Percentiles rank a stretch among this genome's conserved stretches.
These are phyloP conservation scores for Genyomyrus donnyi DNA, from an alignment of 2,113 vertebrate species.

Conservation along the genomic window DNA sequence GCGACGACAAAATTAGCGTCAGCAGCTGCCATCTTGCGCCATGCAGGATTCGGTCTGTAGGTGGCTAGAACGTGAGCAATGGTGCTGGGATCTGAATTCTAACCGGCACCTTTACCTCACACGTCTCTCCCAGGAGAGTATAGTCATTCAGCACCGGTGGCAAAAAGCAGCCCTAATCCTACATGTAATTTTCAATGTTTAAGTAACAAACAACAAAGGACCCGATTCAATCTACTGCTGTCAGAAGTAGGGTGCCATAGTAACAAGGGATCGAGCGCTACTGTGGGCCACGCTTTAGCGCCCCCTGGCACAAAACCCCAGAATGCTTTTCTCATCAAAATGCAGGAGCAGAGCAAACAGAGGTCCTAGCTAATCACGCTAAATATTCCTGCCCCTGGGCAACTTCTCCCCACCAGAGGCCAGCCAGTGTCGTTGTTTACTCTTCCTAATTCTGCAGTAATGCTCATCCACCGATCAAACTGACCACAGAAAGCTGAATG, in stretches of 20 bases:
- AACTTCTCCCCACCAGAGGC: neutral
- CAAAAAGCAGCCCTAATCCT: neutral
- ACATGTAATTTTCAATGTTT: conserved; percentile 9
- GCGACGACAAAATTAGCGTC: neutral
- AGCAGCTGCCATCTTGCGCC: neutral
- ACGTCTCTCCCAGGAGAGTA: neutral
- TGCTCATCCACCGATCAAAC: conserved; percentile 1
- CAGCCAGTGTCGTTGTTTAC: neutral
- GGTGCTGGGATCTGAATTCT: neutral
- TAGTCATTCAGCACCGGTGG: neutral
- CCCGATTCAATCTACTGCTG: neutral
- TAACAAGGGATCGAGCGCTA: neutral
- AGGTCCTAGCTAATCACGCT: neutral
- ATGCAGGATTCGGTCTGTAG: neutral
- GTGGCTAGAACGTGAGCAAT: neutral
- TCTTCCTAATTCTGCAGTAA: neutral
- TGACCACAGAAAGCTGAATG: neutral
- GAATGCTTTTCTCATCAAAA: neutral
- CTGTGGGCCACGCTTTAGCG: neutral
- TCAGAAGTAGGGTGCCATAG: neutral
- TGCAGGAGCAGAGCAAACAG: neutral
- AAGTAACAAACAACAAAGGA: neutral
- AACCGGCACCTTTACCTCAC: neutral
- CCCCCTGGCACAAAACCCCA: neutral
- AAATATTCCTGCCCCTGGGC: neutral